Percentiles rank a stretch among this genome's conserved stretches.
phyloP scores from a whole-genome alignment of 1,140 invertebrate species.

The Ganaspis sp. region DNA sequence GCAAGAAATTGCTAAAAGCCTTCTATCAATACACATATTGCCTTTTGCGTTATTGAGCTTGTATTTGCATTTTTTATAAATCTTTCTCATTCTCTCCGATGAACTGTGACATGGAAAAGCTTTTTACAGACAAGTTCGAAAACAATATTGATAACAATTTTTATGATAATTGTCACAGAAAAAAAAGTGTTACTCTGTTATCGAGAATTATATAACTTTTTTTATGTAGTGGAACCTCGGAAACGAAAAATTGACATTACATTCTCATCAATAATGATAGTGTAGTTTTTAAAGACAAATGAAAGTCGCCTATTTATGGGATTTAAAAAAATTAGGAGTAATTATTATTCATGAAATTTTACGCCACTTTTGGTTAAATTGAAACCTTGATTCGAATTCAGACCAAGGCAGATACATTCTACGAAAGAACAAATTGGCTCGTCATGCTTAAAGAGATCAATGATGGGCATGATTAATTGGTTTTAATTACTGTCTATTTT shows the following conservation, averaged over 20 bases:
- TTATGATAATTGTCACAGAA: background rate
- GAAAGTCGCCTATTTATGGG: background rate
- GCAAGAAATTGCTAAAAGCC: conserved; percentile 15
- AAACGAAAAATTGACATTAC: too few species aligned
- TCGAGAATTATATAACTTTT: background rate
- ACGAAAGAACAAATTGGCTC: conserved; percentile 29
- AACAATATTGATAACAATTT: background rate
- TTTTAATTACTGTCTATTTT: conserved; percentile 26
- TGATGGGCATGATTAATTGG: conserved; percentile 19
- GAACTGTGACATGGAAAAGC: background rate
- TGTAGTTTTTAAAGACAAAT: background rate
- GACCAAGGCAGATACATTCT: conserved; percentile 26
- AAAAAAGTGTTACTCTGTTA: background rate
- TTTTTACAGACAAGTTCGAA: background rate
- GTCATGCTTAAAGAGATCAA: conserved; percentile 26
- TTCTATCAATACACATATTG: background rate
- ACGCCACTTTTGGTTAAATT: conserved; percentile 16
- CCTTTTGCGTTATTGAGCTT: conserved; percentile 9
- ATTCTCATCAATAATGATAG: background rate
- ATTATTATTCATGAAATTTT: conserved; percentile 9
- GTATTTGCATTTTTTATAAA: background rate
- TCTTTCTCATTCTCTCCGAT: background rate
- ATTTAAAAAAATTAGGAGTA: background rate
- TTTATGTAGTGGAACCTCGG: too few species aligned
- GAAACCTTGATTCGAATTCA: conserved; percentile 21